Percentiles rank a stretch among this genome's conserved stretches.
phyloP scores from a whole-genome alignment of 2,113 vertebrate genomes.

The Lota lota region DNA sequence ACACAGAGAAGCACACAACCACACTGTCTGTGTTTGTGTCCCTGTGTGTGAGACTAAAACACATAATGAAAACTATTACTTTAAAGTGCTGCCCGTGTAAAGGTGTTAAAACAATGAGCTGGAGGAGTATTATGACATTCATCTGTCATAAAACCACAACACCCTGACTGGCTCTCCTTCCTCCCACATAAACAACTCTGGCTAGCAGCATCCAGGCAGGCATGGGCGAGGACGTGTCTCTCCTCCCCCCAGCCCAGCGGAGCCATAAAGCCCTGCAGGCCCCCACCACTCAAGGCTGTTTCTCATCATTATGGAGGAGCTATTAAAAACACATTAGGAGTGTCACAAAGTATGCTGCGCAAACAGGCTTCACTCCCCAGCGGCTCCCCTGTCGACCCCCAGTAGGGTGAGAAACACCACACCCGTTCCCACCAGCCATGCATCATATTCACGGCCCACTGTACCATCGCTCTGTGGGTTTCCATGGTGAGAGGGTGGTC shows the following conservation, averaged over 20 bases:
- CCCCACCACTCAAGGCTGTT: conserved; percentile 54
- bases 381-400: not conserved
- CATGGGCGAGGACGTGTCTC: not conserved
- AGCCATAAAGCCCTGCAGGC: conserved; percentile 56
- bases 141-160: conserved; percentile 58
- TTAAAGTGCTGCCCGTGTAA: conserved; percentile 36
- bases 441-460: conserved; percentile 34
- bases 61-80: conserved; percentile 30
- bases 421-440: conserved; percentile 38
- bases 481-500: conserved; percentile 13
- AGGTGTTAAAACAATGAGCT: conserved; percentile 41
- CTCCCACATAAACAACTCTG: conserved; percentile 58
- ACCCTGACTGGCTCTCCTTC: conserved; percentile 49
- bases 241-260: conserved; percentile 14
- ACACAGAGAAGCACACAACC: too few species aligned
- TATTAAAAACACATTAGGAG: conserved; percentile 71
- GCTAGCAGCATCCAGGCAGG: conserved; percentile 32
- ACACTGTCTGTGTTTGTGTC: too few species aligned
- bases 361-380: not conserved
- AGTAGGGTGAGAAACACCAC: conserved; percentile 22
- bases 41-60: not conserved
- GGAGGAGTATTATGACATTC: conserved; percentile 34
- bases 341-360: conserved; percentile 39
- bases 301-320: conserved; percentile 71
- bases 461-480: not conserved